A percentile compares a stretch with the other conserved stretches of the same genome.
Conservation (phyloP, 2,113 vertebrate genomes). For the Plecturocebus donacophilus region DNA sequence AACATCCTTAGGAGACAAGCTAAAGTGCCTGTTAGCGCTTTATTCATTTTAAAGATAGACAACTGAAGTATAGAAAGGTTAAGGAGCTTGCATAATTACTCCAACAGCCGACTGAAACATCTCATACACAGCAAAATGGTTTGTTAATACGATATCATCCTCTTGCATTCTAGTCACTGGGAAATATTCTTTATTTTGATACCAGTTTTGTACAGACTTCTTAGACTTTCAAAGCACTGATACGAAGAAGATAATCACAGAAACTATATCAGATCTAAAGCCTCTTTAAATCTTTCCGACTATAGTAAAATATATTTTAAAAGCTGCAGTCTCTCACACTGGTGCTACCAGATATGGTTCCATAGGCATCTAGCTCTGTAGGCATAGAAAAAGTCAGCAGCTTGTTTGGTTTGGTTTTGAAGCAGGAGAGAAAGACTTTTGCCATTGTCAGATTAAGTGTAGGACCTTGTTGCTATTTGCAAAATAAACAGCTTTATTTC, state of each 20-base stretch:
- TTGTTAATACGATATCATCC: neutral
- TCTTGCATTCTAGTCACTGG: neutral
- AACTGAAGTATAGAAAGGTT: neutral
- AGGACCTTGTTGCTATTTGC: constrained; percentile 23
- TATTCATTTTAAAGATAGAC: neutral
- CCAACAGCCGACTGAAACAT: neutral
- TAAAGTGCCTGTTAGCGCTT: neutral
- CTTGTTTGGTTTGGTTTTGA: neutral
- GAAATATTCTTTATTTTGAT: constrained; percentile 15
- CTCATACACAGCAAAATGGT: neutral
- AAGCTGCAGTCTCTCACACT: neutral
- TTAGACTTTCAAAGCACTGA: neutral
- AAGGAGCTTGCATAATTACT: neutral
- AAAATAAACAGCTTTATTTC: constrained; percentile 50
- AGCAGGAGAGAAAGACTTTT: constrained; percentile 10
- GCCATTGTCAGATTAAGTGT: neutral
- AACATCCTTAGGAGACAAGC: neutral
- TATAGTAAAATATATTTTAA: neutral
- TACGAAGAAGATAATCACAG: neutral
- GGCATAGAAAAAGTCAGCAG: neutral
- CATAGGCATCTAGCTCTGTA: neutral
- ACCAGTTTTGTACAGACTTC: neutral
- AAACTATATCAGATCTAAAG: constrained; percentile 16
- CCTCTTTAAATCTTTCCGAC: neutral
- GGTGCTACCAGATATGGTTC: neutral